These are phyloP conservation scores for Falco naumanni DNA, from an alignment of 2,797 vertebrate genomes.

Conservation along the genomic window DNA sequence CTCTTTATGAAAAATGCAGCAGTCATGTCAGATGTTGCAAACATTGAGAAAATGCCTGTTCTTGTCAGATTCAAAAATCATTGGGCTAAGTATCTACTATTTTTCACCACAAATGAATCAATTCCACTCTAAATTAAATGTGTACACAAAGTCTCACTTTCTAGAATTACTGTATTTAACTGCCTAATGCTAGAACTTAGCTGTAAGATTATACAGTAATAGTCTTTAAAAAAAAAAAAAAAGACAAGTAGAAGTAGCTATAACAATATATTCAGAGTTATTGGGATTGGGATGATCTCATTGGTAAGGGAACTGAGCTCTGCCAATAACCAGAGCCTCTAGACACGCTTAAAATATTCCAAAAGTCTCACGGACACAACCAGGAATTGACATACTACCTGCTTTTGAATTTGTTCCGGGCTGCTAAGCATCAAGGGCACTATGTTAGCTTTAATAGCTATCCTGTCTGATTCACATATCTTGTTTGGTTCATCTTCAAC, in stretches of 20 bases:
- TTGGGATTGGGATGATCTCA: neutral
- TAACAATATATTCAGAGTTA: neutral
- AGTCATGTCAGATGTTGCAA: neutral
- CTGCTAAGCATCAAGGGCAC: conserved; percentile 97
- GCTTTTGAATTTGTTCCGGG: conserved; percentile 98
- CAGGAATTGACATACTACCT: conserved; percentile 78
- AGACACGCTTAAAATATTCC: neutral
- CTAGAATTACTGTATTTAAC: neutral
- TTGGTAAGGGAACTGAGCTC: neutral
- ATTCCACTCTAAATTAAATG: neutral
- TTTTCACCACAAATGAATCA: neutral
- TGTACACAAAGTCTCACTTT: neutral
- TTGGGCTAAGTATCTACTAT: neutral
- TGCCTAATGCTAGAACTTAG: neutral
- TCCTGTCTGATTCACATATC: conserved; percentile 92
- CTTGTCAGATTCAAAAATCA: neutral
- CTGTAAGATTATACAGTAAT: neutral
- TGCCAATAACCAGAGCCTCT: neutral
- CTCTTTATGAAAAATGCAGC: neutral
- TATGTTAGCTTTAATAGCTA: conserved; percentile 96
- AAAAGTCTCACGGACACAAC: neutral
- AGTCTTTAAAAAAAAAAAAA: neutral
- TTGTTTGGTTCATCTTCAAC: conserved; percentile 97
- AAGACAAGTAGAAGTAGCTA: neutral
- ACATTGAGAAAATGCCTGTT: neutral